phyloP scores from a whole-genome alignment of 2,113 vertebrate genomes.

The Notothenia coriiceps region DNA sequence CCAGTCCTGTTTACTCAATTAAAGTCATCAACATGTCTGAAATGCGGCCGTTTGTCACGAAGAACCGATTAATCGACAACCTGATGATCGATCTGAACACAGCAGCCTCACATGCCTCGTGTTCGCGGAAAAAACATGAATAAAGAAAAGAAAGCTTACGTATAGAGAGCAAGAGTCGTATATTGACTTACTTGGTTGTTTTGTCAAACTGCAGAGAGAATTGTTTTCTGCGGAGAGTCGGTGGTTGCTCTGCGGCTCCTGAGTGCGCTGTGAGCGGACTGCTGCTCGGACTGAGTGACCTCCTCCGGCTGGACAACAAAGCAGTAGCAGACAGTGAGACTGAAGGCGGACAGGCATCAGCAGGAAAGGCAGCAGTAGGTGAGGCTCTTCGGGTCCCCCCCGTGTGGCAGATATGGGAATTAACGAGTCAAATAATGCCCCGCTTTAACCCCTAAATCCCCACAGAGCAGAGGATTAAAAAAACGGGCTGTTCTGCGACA shows the following conservation, averaged over 20 bases:
- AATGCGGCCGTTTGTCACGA: not conserved
- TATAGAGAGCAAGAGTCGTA: not conserved
- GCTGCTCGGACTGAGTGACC: slow-evolving; percentile 16
- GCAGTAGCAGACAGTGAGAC: not conserved
- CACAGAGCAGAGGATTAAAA: not conserved
- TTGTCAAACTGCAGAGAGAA: slow-evolving; percentile 2
- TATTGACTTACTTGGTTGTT: slow-evolving; percentile 29
- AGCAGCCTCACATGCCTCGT: slow-evolving; percentile 20
- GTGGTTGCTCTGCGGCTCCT: not conserved
- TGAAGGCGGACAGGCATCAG: not conserved
- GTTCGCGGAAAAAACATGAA: not conserved
- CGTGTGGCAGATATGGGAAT: slow-evolving; percentile 58
- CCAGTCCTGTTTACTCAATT: not conserved
- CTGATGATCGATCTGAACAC: slow-evolving; percentile 1
- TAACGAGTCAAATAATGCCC: not conserved
- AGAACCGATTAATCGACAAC: accelerated
- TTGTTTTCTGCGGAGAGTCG: not conserved
- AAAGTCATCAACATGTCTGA: accelerated
- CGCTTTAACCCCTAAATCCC: slow-evolving; percentile 47
- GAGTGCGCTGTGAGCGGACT: slow-evolving; percentile 3
- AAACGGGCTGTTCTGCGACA: not conserved
- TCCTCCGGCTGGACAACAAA: slow-evolving; percentile 21
- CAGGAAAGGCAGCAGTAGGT: not conserved
- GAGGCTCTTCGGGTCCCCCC: slow-evolving; percentile 23
- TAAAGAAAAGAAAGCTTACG: not conserved